Evolutionary conservation across 37 sponge, comb jelly and placozoan species (phyloP).

Genomic region (Spongia lamella): DNA sequence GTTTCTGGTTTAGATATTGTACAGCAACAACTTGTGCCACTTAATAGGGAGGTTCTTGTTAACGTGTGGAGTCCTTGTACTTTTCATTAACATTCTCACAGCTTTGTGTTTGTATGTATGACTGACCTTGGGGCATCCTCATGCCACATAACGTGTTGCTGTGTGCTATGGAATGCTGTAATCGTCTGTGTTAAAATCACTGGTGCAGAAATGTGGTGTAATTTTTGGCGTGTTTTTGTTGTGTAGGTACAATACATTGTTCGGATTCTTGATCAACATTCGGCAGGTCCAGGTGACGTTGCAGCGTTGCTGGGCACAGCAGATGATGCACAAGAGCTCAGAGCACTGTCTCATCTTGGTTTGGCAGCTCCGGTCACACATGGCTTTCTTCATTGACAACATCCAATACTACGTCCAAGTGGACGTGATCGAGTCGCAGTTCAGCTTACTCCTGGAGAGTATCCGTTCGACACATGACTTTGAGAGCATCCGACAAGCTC

Average conservation of each 20-base stretch:
- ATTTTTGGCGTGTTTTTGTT: too few species aligned
- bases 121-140: too few species aligned
- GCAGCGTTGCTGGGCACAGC: conserved; percentile 79
- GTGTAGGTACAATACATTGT: conserved; percentile 83
- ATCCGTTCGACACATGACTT: conserved; percentile 82
- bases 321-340: conserved; percentile 51
- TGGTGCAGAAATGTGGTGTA: too few species aligned
- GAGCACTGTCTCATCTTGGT: conserved; percentile 24
- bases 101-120: conserved; percentile 4
- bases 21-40: too few species aligned
- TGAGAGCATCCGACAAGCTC: conserved; percentile 83
- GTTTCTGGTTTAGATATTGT: too few species aligned
- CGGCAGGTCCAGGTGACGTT: conserved; percentile 72
- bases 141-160: too few species aligned
- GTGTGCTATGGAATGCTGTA: too few species aligned
- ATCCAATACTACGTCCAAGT: conserved; percentile 98
- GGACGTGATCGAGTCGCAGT: conserved; percentile 91
- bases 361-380: conserved; percentile 84
- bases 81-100: background rate
- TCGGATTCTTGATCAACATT: conserved; percentile 71
- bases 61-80: background rate
- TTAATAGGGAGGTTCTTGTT: background rate
- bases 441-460: conserved; percentile 57
- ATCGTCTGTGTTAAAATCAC: too few species aligned
- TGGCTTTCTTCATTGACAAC: conserved; percentile 92